Conservation (phyloP, 2,797 vertebrate genomes). For the Ctenopoma kingsleyae region DNA sequence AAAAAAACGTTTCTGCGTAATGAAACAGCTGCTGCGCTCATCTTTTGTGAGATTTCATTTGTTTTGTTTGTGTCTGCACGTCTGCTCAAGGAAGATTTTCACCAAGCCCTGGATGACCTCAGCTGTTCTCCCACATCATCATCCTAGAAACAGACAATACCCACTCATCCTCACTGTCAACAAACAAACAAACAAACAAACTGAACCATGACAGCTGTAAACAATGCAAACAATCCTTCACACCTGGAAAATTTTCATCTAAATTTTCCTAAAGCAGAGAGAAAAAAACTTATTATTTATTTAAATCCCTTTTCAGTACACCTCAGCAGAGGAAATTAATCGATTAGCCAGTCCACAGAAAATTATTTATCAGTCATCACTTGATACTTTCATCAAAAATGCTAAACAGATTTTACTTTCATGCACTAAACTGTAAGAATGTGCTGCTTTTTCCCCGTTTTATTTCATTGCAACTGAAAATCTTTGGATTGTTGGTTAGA, state of each 20-base stretch:
- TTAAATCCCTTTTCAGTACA: not conserved
- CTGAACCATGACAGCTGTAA: constrained; percentile 45
- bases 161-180: constrained; percentile 35
- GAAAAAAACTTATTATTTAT: not conserved
- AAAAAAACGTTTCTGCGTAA: constrained; percentile 22
- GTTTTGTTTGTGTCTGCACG: not conserved
- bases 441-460: not conserved
- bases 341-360: not conserved
- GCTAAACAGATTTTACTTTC: not conserved
- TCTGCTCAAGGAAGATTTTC: constrained; percentile 1
- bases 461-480: not conserved
- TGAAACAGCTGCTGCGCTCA: constrained; percentile 50
- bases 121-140: not conserved
- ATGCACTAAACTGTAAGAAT: not conserved
- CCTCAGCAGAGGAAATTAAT: not conserved
- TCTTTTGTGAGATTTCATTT: constrained; percentile 15
- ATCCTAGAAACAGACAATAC: constrained; percentile 12
- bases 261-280: not conserved
- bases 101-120: not conserved
- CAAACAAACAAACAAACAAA: constrained; percentile 38
- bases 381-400: not conserved
- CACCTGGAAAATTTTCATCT: not conserved
- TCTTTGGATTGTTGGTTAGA: not conserved
- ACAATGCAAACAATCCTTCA: constrained; percentile 27
- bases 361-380: not conserved